Evolutionary conservation across 2,113 vertebrate genomes (phyloP), one percentile per base, ranked within the genome.

Genomic region (Oryzias javanicus): DNA sequence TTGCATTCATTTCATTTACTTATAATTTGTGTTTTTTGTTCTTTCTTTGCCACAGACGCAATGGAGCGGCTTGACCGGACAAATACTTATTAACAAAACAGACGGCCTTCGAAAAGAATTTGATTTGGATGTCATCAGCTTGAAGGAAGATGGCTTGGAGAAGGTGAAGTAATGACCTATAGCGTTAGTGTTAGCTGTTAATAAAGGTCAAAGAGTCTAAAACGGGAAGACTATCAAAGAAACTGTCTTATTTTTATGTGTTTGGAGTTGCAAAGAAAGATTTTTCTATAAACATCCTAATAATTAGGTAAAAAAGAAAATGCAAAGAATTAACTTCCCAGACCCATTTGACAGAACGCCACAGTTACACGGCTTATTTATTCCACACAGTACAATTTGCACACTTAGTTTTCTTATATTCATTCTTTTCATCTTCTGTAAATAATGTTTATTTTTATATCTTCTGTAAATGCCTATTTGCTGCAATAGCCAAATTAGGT

Each of bases 41-140:
- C 67, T 60, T 45, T 69, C 47, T 56, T 42, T 53, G 40, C 68
- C 70, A 61, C 85, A 99, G 97, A 93, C 93, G 45, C 94, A 93
- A 10, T 97, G 95, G 96, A 94, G 95, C 20, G 97, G 97, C 59
- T 89, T 99, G 84, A 99, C 96, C 3, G 97, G 97, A 40, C 93
- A 92, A 60, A 98, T 99, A 67, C 89, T 92, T 80, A 94, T 98
- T 85, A 99, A 99, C 91, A 97, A 94, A 87, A 97, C 94, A 0
- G 95, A 98, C 0, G 97, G 97, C 59, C 90, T 96, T 67, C 86
- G 97, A 76, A 99, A 95, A 81, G 95, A 99, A 81, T 99, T 99
- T 62, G 94, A 98, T 87, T 91, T 99, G 82, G 97, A 99, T 71
- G 90, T 99, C 79, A 98, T 99, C 88, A 97, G 96, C 82, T 94